These are phyloP conservation scores for Xestia sexstrigata DNA, from an alignment of 2,888 invertebrate species.

Conservation along the genomic window DNA sequence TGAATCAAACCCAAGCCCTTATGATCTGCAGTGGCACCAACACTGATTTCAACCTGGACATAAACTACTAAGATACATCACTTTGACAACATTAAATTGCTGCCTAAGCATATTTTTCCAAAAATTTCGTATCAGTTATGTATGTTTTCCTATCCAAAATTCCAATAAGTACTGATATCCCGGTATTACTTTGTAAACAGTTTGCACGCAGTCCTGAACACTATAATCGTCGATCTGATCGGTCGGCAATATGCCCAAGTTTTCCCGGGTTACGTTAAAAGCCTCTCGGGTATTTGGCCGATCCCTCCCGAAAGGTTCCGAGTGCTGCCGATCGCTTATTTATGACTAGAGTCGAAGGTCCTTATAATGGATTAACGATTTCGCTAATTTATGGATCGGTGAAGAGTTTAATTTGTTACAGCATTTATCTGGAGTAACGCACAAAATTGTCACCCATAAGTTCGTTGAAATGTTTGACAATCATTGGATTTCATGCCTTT, in stretches of 20 bases:
- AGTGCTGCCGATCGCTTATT: slow-evolving; percentile 3
- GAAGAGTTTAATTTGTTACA: slow-evolving; percentile 3
- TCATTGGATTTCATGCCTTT: neutral
- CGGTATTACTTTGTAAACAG: slow-evolving; percentile 20
- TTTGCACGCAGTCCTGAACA: slow-evolving; percentile 20
- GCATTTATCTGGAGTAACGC: neutral
- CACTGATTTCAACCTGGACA: neutral
- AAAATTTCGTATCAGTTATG: neutral
- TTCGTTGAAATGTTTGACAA: too few species aligned
- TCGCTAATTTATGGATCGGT: neutral
- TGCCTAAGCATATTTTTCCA: neutral
- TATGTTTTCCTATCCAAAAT: neutral
- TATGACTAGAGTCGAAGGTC: neutral
- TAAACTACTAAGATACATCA: neutral
- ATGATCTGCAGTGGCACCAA: neutral
- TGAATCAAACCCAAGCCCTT: neutral
- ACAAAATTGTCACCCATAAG: neutral
- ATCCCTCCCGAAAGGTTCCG: slow-evolving; percentile 9
- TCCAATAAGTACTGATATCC: neutral
- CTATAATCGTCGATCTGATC: slow-evolving; percentile 27
- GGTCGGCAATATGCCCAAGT: slow-evolving; percentile 26
- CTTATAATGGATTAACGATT: slow-evolving; percentile 13
- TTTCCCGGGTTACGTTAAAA: slow-evolving; percentile 30
- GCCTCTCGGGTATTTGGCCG: slow-evolving; percentile 36
- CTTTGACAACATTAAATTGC: neutral